Conservation (phyloP, 2,888 invertebrate species). For the Mimachlamys varia region DNA sequence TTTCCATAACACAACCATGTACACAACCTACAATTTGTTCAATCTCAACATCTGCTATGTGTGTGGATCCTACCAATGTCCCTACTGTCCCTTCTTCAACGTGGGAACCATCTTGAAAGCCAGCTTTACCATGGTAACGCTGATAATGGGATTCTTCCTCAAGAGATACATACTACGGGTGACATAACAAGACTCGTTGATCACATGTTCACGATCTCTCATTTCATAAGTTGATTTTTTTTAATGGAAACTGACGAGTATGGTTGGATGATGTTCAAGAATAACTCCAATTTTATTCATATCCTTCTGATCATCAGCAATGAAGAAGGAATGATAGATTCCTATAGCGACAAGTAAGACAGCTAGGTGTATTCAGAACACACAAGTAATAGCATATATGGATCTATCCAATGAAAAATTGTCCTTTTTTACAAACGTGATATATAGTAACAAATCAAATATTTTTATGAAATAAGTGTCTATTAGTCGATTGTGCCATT, state of each 20-base stretch:
- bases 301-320: neutral
- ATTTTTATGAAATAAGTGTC: neutral
- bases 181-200: slow-evolving; percentile 39
- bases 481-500: neutral
- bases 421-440: neutral
- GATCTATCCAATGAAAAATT: neutral
- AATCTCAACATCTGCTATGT: slow-evolving; percentile 80
- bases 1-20: slow-evolving; percentile 77
- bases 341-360: no score
- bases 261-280: neutral
- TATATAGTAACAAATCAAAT: neutral
- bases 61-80: slow-evolving; percentile 82
- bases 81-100: slow-evolving; percentile 81
- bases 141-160: slow-evolving; percentile 62
- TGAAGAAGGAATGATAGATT: neutral
- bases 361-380: neutral
- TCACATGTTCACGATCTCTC: neutral
- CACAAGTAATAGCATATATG: neutral
- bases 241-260: neutral
- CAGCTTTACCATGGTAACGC: slow-evolving; percentile 62
- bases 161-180: slow-evolving; percentile 62
- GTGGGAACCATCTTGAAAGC: slow-evolving; percentile 70
- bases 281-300: neutral
- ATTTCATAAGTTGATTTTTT: neutral
- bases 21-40: slow-evolving; percentile 78